Conservation (phyloP, 2,113 vertebrate species). For the Thamnaconus septentrionalis region DNA sequence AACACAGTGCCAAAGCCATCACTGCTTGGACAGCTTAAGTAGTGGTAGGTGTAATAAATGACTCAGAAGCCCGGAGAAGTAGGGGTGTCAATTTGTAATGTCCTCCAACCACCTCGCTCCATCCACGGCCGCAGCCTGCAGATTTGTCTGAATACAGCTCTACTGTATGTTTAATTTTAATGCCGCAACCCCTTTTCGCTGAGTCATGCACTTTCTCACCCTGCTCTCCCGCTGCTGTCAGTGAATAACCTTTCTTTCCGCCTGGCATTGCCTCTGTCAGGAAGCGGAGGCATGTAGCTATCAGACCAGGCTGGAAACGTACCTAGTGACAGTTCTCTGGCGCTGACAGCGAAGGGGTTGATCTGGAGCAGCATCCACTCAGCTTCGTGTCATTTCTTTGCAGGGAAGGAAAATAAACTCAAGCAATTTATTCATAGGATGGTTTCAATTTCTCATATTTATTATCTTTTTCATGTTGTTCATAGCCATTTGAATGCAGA, state of each 20-base stretch:
- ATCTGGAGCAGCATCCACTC: constrained; percentile 56
- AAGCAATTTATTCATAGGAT: too few species aligned
- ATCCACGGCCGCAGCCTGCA: constrained; percentile 41
- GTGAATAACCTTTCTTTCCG: constrained; percentile 59
- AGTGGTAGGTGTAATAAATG: constrained; percentile 75
- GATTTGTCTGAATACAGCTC: constrained; percentile 69
- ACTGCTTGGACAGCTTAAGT: constrained; percentile 68
- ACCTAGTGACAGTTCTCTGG: not conserved
- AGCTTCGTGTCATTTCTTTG: constrained; percentile 21
- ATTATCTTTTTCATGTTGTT: not conserved
- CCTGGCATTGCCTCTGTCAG: constrained; percentile 71
- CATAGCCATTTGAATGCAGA: not conserved
- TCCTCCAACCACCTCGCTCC: constrained; percentile 65
- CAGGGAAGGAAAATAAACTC: too few species aligned
- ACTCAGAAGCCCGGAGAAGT: constrained; percentile 67
- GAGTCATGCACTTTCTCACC: constrained; percentile 68
- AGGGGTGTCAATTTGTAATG: constrained; percentile 71
- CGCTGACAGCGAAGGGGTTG: constrained; percentile 68
- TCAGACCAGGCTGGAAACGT: constrained; percentile 62
- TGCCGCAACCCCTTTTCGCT: constrained; percentile 71
- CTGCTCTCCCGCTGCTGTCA: constrained; percentile 67
- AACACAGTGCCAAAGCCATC: constrained; percentile 63
- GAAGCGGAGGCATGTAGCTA: constrained; percentile 64
- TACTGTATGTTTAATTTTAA: constrained; percentile 77
- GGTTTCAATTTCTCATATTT: not conserved